Evolutionary conservation across 2,888 invertebrate species (phyloP).

Genomic region (Parnassius mnemosyne): DNA sequence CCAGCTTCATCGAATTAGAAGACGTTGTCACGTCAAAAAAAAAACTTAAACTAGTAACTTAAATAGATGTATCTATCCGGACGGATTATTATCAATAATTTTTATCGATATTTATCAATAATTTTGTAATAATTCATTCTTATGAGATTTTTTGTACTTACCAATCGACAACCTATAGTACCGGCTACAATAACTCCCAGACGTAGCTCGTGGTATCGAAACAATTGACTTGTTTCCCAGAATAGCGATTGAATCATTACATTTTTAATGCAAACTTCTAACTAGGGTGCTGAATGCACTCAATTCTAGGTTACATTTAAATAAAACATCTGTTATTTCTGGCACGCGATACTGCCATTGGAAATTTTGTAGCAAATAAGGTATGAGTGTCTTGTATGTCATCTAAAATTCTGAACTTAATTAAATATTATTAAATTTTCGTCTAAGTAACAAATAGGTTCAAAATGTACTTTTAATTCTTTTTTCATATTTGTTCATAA

Average conservation of each 20-base stretch:
- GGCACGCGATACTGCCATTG: slow-evolving; percentile 42
- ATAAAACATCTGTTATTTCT: slow-evolving; percentile 47
- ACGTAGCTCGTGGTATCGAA: slow-evolving; percentile 30
- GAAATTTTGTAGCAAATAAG: slow-evolving; percentile 3
- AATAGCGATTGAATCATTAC: slow-evolving; percentile 61
- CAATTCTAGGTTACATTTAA: slow-evolving; percentile 37
- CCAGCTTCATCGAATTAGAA: too few relatives aligned
- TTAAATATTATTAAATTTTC: slow-evolving; percentile 16
- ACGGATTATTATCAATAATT: too few relatives aligned
- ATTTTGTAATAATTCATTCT: too few relatives aligned
- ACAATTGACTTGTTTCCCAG: slow-evolving; percentile 62
- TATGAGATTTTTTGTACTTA: too few relatives aligned
- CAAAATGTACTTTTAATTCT: too few relatives aligned
- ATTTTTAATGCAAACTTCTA: slow-evolving; percentile 57
- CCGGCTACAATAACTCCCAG: slow-evolving; percentile 6
- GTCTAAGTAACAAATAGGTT: neutral
- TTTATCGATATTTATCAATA: too few relatives aligned
- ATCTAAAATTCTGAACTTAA: slow-evolving; percentile 1
- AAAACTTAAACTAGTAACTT: too few relatives aligned
- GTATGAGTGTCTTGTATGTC: slow-evolving; percentile 6
- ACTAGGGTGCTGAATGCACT: slow-evolving; percentile 33
- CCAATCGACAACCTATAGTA: slow-evolving; percentile 12
- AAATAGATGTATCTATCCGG: too few relatives aligned
- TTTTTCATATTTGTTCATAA: too few relatives aligned
- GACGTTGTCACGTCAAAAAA: too few relatives aligned